Percentiles rank a stretch among this genome's conserved stretches.
These are phyloP conservation scores for Prolemur simus DNA, from an alignment of 2,113 vertebrate species.

Conservation along the genomic window DNA sequence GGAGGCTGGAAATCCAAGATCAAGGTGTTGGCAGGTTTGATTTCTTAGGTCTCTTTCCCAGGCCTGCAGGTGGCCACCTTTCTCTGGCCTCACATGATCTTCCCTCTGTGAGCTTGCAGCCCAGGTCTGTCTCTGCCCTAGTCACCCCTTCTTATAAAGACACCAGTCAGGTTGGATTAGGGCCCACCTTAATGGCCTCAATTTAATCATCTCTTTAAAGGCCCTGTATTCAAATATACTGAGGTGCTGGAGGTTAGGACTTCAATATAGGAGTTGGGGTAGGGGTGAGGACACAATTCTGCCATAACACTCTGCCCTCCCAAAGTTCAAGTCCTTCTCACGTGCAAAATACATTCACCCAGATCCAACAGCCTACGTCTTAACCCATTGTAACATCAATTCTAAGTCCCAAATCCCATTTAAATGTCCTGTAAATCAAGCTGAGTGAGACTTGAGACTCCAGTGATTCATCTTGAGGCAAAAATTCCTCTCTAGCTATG, in stretches of 20 bases:
- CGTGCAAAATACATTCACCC: neutral
- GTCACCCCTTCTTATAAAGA: neutral
- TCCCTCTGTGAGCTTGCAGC: neutral
- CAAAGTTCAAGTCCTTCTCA: neutral
- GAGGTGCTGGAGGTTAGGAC: neutral
- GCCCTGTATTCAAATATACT: neutral
- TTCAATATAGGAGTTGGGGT: neutral
- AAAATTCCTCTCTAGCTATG: neutral
- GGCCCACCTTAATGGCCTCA: neutral
- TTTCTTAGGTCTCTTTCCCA: neutral
- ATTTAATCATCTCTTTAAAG: neutral
- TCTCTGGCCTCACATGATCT: neutral
- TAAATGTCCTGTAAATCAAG: neutral
- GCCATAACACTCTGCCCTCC: neutral
- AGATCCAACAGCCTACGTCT: neutral
- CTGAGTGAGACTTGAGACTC: neutral
- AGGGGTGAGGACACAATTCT: neutral
- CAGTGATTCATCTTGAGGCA: neutral
- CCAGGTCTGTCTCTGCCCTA: neutral
- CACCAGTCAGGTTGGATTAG: neutral
- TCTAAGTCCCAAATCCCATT: neutral
- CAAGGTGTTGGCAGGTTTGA: neutral
- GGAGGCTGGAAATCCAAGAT: neutral
- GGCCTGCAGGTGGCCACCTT: neutral
- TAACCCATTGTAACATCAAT: neutral